Evolutionary conservation across 2,113 vertebrate species (phyloP).

Genomic region (Anoplopoma fimbria): DNA sequence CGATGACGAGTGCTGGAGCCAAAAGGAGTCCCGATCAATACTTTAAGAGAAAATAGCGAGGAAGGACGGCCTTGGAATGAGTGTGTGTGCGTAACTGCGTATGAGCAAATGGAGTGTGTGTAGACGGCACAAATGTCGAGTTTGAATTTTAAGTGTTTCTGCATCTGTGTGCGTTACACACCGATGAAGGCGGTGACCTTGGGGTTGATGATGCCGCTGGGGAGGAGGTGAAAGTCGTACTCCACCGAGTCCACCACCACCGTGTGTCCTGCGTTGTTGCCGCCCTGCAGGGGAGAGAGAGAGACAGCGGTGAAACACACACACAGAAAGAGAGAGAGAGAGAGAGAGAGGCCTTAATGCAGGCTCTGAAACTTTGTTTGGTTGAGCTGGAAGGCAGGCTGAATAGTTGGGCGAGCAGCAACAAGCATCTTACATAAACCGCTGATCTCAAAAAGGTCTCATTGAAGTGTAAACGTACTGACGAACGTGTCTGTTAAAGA

Average conservation of each 20-base stretch:
- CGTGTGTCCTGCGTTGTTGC: conserved; percentile 98
- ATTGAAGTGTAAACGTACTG: conserved; percentile 22
- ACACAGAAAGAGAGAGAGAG: neutral
- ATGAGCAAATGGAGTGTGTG: too few species aligned
- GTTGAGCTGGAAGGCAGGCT: neutral
- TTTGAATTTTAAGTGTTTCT: neutral
- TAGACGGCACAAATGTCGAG: neutral
- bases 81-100: neutral
- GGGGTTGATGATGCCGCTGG: conserved; percentile 99
- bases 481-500: neutral
- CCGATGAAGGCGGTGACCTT: conserved; percentile 98
- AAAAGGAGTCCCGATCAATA: conserved; percentile 17
- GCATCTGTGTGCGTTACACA: conserved; percentile 77
- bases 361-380: conserved; percentile 36
- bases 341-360: neutral
- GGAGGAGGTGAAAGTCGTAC: conserved; percentile 98
- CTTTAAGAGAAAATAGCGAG: conserved; percentile 17
- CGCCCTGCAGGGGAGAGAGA: conserved; percentile 86
- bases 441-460: neutral
- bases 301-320: conserved; percentile 10
- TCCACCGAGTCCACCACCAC: conserved; percentile 98
- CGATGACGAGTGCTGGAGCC: neutral
- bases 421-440: conserved; percentile 43
- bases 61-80: neutral
- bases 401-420: conserved; percentile 58